Base-by-base conservation (phyloP, 2,888 invertebrate species). In the Dynastes grantii region DNA sequence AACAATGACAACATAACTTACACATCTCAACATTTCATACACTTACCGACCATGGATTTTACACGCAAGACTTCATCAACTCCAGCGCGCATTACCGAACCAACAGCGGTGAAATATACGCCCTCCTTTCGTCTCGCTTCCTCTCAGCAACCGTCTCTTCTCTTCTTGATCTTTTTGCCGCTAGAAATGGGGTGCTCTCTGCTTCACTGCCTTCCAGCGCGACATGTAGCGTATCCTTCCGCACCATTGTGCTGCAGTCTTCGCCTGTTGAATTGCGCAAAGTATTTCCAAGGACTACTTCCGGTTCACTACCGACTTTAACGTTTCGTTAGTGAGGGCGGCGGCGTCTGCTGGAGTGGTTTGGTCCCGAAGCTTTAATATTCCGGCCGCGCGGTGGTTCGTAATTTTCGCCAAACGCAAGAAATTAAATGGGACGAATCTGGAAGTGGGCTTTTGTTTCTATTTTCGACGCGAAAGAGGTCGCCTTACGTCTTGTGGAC, bases 221-320 rank as follows among this genome's bases (percentile, higher is more conserved):
- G 68, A 68, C 73, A 58, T 73, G 73, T 73, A 73, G 80, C 80
- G 80, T 79, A 81, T 84, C 83, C 85, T 86, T 85, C 85, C 86
- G 86, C 84, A 81, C 84, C 84, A 86, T 87, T 87, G 87, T 86
- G 80, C n/a, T 9, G 61, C 61, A 84, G 85, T 86, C 85, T 84
- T 84, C 84, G 86, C 85, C 86, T 86, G 86, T 86, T 86, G 87
- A 87, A 84, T 86, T 86, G 86, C 85, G 84, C 82, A 82, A 80
- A 81, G 84, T 81, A 83, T 84, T 83, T 82, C 79, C 82, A 79
- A 82, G 81, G 81, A 82, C 81, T 81, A 81, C 83, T 81, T 83
- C 83, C 83, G 82, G 76, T 80, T 80, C 80, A 79, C 81, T 80
- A 61, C 61, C 71, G 80, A 81, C 80, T 29, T 37, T 53, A 58